A percentile compares a stretch with the other conserved stretches of the same genome.
Conservation (phyloP, 2,797 vertebrate genomes). For the Pachyuromys duprasi region DNA sequence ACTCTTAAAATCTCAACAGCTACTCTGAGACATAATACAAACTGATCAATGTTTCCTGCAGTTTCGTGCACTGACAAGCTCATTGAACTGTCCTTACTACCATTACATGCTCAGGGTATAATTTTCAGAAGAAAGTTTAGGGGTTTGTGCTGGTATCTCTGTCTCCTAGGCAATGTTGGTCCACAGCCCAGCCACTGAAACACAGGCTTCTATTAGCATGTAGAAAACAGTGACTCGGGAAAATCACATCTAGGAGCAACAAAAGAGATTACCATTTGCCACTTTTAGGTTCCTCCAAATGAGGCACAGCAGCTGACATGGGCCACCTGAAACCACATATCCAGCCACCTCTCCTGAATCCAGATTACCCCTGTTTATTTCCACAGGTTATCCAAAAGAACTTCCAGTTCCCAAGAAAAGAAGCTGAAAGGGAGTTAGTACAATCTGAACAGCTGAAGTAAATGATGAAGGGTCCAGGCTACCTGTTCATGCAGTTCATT, state of each 20-base stretch:
- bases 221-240: background rate
- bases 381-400: background rate
- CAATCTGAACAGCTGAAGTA: background rate
- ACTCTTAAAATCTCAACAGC: constrained; percentile 43
- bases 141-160: background rate
- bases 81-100: background rate
- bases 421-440: background rate
- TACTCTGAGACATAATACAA: constrained; percentile 58
- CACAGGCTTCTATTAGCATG: background rate
- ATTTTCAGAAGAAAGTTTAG: constrained; percentile 32
- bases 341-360: background rate
- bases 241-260: background rate
- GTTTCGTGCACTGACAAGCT: background rate
- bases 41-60: background rate
- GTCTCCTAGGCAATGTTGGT: background rate
- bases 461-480: background rate
- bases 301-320: background rate
- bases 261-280: background rate
- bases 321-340: background rate
- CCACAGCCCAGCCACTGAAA: background rate
- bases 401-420: background rate
- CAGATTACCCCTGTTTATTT: background rate
- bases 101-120: background rate
- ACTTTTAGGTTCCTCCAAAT: background rate
- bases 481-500: background rate